These are phyloP conservation scores for Agriopis leucophaearia DNA, from an alignment of 2,888 invertebrate genomes.

Conservation along the genomic window DNA sequence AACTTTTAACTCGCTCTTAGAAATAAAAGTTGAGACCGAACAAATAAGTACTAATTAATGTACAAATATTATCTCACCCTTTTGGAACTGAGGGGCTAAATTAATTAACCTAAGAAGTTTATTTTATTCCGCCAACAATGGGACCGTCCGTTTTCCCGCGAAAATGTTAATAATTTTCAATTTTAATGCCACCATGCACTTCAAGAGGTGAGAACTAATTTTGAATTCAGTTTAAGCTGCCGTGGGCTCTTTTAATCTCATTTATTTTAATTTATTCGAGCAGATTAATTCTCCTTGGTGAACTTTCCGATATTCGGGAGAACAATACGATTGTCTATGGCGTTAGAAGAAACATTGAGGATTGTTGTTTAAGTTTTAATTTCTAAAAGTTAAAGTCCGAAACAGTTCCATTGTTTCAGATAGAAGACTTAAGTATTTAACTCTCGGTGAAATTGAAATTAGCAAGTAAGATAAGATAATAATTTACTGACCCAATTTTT, in stretches of 20 bases:
- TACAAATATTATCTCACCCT: constrained; percentile 37
- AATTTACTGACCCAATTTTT: no score
- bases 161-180: constrained; percentile 75
- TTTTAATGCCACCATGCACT: constrained; percentile 83
- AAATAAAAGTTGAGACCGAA: constrained; percentile 29
- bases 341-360: constrained; percentile 25
- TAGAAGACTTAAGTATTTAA: constrained; percentile 1
- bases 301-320: constrained; percentile 63
- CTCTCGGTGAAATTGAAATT: not conserved
- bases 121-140: constrained; percentile 45
- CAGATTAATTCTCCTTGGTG: constrained; percentile 76
- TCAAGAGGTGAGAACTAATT: constrained; percentile 80
- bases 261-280: constrained; percentile 84
- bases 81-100: constrained; percentile 38
- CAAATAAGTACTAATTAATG: constrained; percentile 38
- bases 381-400: not conserved
- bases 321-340: constrained; percentile 46
- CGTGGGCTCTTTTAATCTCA: constrained; percentile 79
- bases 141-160: constrained; percentile 43
- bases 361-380: not conserved
- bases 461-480: not conserved
- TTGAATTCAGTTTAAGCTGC: constrained; percentile 78
- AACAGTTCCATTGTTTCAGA: constrained; percentile 13
- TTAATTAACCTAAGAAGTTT: constrained; percentile 49
- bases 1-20: constrained; percentile 18